phyloP scores from a whole-genome alignment of 2,797 vertebrate genomes.

The Eidolon dupreanum region DNA sequence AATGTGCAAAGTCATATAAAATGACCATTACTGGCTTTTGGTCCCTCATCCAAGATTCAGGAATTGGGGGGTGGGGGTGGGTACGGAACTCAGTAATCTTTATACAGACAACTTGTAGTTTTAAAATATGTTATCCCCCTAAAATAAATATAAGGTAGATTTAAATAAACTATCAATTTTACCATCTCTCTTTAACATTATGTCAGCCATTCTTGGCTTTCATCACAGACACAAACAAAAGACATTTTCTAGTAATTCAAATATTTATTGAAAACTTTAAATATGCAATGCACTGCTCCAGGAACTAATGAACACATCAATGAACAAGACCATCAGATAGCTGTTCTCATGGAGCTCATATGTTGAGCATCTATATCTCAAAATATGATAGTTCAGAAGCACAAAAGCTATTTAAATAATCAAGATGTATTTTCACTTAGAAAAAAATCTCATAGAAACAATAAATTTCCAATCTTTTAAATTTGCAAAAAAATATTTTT shows the following conservation, averaged over 20 bases:
- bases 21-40: not conserved
- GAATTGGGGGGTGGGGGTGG: rapidly evolving
- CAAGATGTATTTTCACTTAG: not conserved
- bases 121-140: slow-evolving; percentile 19
- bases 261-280: slow-evolving; percentile 27
- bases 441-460: not conserved
- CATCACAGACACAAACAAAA: slow-evolving; percentile 4
- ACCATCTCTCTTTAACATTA: not conserved
- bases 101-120: not conserved
- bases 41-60: slow-evolving; percentile 1
- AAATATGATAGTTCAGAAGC: not conserved
- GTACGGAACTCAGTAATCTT: not conserved
- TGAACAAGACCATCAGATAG: not conserved
- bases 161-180: slow-evolving; percentile 43
- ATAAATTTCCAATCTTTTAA: not conserved
- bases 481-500: not conserved
- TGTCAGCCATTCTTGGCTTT: not conserved
- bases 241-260: slow-evolving; percentile 13
- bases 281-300: not conserved
- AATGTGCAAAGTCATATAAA: slow-evolving; percentile 39
- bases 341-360: not conserved
- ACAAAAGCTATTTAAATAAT: not conserved
- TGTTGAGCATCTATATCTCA: not conserved
- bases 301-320: not conserved
- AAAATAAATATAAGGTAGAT: not conserved